Evolutionary conservation across 2,888 invertebrate species (phyloP).

Genomic region (Melipona beecheii): DNA sequence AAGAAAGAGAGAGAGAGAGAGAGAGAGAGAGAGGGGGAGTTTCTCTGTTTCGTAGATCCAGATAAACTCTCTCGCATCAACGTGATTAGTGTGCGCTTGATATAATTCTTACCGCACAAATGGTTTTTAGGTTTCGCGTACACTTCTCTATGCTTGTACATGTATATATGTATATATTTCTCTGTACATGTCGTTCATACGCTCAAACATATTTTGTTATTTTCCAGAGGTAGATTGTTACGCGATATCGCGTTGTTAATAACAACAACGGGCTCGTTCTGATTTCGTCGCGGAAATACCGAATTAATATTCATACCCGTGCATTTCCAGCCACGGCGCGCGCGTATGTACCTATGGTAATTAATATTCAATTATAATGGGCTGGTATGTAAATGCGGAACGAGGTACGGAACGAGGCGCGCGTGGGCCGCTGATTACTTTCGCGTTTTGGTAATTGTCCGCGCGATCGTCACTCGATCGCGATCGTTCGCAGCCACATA

Average conservation of each 20-base stretch:
- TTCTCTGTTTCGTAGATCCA: background rate
- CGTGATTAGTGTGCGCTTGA: background rate
- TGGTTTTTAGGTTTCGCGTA: background rate
- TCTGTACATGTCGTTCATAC: background rate
- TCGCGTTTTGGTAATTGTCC: constrained; percentile 39
- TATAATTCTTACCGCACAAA: constrained; percentile 29
- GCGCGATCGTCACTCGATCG: background rate
- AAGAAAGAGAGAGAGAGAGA: background rate
- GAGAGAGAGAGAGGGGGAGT: background rate
- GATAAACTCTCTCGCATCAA: background rate
- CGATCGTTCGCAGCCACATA: constrained; percentile 24
- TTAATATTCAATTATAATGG: constrained; percentile 56
- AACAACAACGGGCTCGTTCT: constrained; percentile 27
- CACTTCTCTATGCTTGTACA: background rate
- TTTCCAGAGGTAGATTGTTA: constrained; percentile 15
- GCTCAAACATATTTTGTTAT: constrained; percentile 8
- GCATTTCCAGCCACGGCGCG: background rate
- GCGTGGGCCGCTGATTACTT: constrained; percentile 32
- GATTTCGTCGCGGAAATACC: constrained; percentile 21
- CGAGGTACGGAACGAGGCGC: background rate
- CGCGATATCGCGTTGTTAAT: constrained; percentile 36
- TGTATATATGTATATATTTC: background rate
- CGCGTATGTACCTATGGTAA: constrained; percentile 14
- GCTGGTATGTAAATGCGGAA: constrained; percentile 24
- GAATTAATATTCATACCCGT: constrained; percentile 45